Conservation (phyloP, 1,140 invertebrate species). For the Diprion similis region DNA sequence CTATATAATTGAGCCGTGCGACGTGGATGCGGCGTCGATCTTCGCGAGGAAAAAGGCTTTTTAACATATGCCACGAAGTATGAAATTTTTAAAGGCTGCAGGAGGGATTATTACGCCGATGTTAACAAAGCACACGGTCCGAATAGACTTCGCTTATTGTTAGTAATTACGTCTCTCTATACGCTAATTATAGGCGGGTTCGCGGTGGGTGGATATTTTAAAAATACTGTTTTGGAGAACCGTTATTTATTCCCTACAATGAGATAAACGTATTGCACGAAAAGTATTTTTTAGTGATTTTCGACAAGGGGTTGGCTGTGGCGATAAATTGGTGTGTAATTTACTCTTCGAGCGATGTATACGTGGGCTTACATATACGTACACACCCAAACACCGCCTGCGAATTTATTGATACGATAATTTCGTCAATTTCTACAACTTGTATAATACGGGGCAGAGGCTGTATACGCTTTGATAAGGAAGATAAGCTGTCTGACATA, state of each 20-base stretch:
- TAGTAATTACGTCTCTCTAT: no score
- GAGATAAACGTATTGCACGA: neutral
- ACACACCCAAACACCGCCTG: neutral
- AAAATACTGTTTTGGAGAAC: conserved; percentile 4
- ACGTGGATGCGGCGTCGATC: no score
- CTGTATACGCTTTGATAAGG: no score
- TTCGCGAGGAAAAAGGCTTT: no score
- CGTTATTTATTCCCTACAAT: neutral
- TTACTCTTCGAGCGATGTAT: neutral
- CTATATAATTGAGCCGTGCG: no score
- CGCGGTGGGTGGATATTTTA: neutral
- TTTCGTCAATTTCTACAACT: neutral
- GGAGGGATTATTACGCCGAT: neutral
- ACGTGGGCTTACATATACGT: no score
- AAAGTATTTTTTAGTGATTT: neutral
- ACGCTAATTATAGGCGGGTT: no score
- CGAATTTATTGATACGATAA: neutral
- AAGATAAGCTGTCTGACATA: no score
- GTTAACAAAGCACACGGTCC: neutral
- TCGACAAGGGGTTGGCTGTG: neutral
- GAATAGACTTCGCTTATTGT: no score
- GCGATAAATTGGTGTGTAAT: neutral
- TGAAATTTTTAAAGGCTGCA: no score
- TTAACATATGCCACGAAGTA: no score
- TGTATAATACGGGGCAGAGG: no score